Evolutionary conservation across 2,797 vertebrate genomes (phyloP).

Genomic region (Sebastes ruberrimus): DNA sequence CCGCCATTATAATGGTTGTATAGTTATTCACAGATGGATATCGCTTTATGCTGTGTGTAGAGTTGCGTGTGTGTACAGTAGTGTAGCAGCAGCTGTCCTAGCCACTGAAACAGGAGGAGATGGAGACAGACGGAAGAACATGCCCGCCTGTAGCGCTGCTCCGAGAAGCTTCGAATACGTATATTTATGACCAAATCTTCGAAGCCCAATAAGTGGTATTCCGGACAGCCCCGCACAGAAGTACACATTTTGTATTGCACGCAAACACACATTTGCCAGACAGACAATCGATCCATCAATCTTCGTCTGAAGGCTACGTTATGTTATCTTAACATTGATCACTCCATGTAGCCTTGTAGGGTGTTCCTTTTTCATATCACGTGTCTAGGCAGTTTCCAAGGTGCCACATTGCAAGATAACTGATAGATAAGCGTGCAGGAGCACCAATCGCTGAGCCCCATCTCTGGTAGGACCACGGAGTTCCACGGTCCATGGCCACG

Average conservation of each 20-base stretch:
- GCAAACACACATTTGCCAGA: neutral
- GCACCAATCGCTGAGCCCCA: neutral
- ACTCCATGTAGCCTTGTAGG: neutral
- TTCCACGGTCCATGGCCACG: constrained; percentile 14
- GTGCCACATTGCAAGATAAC: constrained; percentile 13
- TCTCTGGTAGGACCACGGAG: neutral
- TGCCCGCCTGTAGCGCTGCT: too few relatives aligned
- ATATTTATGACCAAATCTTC: too few relatives aligned
- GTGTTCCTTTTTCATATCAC: neutral
- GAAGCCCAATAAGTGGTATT: too few relatives aligned
- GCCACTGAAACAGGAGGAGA: too few relatives aligned
- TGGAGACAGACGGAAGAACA: too few relatives aligned
- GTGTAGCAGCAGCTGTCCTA: too few relatives aligned
- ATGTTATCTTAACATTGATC: constrained; percentile 31
- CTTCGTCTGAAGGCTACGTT: constrained; percentile 4
- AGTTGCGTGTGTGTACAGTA: too few relatives aligned
- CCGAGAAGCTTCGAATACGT: too few relatives aligned
- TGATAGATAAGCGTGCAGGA: constrained; percentile 21
- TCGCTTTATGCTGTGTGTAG: too few relatives aligned
- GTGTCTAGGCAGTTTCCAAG: constrained; percentile 12
- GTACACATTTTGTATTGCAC: neutral
- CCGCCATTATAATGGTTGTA: too few relatives aligned
- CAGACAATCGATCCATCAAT: constrained; percentile 14
- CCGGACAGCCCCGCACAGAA: neutral
- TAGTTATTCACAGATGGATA: too few relatives aligned